Evolutionary conservation across 2,797 vertebrate species (phyloP).

Genomic region (Dicrostonyx torquatus): DNA sequence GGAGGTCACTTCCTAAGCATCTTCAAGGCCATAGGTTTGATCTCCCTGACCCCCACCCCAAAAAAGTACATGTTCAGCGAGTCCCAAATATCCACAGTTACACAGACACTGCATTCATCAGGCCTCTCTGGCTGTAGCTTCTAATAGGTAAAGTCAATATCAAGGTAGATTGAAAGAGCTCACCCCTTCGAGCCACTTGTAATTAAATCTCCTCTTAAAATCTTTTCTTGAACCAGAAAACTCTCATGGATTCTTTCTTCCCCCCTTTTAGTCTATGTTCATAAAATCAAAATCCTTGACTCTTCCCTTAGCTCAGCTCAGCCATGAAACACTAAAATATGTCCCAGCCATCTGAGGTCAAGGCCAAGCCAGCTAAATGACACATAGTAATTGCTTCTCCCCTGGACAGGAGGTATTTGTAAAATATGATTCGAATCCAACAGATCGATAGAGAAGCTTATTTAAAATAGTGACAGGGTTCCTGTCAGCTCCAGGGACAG

Average conservation of each 20-base stretch:
- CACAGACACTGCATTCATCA: background rate
- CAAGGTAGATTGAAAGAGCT: slow-evolving; percentile 59
- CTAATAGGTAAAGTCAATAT: background rate
- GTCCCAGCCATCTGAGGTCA: slow-evolving; percentile 70
- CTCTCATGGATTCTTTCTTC: background rate
- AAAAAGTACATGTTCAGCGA: background rate
- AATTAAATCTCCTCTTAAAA: slow-evolving; percentile 54
- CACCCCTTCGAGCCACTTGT: slow-evolving; percentile 12
- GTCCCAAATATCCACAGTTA: background rate
- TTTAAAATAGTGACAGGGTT: slow-evolving; percentile 72
- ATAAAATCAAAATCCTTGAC: slow-evolving; percentile 65
- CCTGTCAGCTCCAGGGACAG: slow-evolving; percentile 68
- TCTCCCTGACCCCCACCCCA: background rate
- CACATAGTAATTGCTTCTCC: slow-evolving; percentile 72
- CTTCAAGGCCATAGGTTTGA: background rate
- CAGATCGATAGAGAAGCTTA: slow-evolving; percentile 77
- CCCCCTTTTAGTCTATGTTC: slow-evolving; percentile 33
- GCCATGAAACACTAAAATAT: slow-evolving; percentile 62
- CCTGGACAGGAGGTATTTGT: slow-evolving; percentile 74
- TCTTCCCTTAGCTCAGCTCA: slow-evolving; percentile 45
- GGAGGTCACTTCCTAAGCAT: background rate
- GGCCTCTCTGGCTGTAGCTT: background rate
- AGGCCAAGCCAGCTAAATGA: slow-evolving; percentile 65
- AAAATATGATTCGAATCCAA: slow-evolving; percentile 74
- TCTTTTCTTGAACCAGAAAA: slow-evolving; percentile 46